Conservation (phyloP, 2,888 invertebrate genomes). For the Drosophila yooni region DNA sequence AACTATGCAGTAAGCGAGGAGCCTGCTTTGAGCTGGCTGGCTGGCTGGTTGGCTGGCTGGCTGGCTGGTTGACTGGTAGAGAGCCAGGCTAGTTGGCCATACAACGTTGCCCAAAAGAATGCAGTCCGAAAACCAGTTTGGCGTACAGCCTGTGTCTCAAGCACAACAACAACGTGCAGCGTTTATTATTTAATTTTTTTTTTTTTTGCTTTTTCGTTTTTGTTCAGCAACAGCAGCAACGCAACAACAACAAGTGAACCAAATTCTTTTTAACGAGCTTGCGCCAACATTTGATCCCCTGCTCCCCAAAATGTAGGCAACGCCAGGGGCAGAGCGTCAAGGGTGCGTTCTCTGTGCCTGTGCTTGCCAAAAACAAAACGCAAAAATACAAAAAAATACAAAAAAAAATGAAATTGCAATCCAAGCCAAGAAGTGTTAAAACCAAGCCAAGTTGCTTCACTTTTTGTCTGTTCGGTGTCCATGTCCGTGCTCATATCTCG, state of each 20-base stretch:
- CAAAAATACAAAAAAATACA: slow-evolving; percentile 11
- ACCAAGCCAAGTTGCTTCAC: slow-evolving; percentile 69
- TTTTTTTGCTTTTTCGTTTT: slow-evolving; percentile 14
- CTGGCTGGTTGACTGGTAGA: slow-evolving; percentile 24
- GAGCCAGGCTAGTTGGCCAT: slow-evolving; percentile 53
- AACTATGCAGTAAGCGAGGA: slow-evolving; percentile 43
- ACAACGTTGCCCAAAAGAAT: slow-evolving; percentile 78
- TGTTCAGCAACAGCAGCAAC: slow-evolving; percentile 19
- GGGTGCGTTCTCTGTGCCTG: slow-evolving; percentile 25
- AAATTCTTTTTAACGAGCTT: slow-evolving; percentile 82
- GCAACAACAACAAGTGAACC: slow-evolving; percentile 74
- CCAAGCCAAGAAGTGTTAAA: slow-evolving; percentile 75
- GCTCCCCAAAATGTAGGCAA: slow-evolving; percentile 15
- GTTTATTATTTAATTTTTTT: slow-evolving; percentile 19
- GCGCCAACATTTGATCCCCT: slow-evolving; percentile 78
- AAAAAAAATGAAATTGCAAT: slow-evolving; percentile 28
- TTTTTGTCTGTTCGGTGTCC: slow-evolving; percentile 56
- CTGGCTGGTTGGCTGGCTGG: slow-evolving; percentile 7
- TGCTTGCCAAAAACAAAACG: slow-evolving; percentile 47
- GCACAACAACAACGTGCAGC: slow-evolving; percentile 59
- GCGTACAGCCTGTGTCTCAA: slow-evolving; percentile 73
- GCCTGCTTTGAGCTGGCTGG: slow-evolving; percentile 51
- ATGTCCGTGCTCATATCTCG: slow-evolving; percentile 76
- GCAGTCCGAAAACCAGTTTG: slow-evolving; percentile 78
- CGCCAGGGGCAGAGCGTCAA: slow-evolving; percentile 25